phyloP scores from a whole-genome alignment of 2,113 vertebrate genomes.

The Cheilinus undulatus region DNA sequence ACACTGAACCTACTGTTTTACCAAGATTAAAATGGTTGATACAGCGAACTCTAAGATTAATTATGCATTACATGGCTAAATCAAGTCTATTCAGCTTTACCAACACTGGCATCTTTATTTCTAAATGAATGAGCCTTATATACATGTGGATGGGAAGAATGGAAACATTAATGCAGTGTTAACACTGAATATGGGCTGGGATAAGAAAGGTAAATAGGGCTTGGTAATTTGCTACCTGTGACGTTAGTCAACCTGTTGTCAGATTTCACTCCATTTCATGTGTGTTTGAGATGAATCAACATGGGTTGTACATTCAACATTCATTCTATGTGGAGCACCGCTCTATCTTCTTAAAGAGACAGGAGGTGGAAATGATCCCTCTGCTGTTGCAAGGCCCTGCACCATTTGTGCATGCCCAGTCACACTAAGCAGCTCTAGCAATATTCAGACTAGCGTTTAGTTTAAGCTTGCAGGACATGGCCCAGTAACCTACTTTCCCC shows the following conservation, averaged over 20 bases:
- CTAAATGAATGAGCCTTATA: neutral
- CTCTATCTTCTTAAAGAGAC: conserved; percentile 79
- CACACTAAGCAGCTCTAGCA: conserved; percentile 86
- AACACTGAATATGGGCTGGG: conserved; percentile 17
- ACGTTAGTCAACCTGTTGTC: conserved; percentile 52
- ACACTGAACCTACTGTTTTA: too few relatives aligned
- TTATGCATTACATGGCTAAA: too few relatives aligned
- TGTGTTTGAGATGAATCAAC: conserved; percentile 61
- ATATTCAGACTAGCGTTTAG: conserved; percentile 85
- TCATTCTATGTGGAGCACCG: conserved; percentile 61
- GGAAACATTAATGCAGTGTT: neutral
- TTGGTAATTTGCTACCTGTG: conserved; percentile 35
- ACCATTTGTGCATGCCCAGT: conserved; percentile 90
- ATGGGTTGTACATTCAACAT: conserved; percentile 69
- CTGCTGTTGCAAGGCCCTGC: conserved; percentile 33
- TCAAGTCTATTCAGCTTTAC: too few relatives aligned
- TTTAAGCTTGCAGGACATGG: conserved; percentile 92
- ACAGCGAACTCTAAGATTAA: too few relatives aligned
- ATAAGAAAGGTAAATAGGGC: conserved; percentile 4
- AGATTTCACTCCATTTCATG: conserved; percentile 53
- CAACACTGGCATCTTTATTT: too few relatives aligned
- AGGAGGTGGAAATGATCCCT: conserved; percentile 30
- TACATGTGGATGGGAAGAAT: neutral
- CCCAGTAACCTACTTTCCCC: conserved; percentile 95
- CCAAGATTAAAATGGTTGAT: too few relatives aligned